phyloP scores from a whole-genome alignment of 2,797 vertebrate species.

The Melanotaenia pygmaea region DNA sequence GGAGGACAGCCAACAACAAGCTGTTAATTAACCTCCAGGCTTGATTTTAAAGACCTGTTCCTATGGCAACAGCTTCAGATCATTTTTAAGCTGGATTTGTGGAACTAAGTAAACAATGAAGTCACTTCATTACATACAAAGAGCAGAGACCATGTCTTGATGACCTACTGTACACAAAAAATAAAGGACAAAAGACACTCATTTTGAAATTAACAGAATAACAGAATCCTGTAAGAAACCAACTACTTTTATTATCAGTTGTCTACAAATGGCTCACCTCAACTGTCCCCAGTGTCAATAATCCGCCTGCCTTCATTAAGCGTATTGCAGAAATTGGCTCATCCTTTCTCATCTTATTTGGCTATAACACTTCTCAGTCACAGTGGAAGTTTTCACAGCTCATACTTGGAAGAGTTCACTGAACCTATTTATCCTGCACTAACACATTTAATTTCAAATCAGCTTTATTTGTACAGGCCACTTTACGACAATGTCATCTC shows the following conservation, averaged over 20 bases:
- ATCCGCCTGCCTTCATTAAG: neutral
- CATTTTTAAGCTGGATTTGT: conserved; percentile 9
- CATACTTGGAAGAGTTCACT: conserved; percentile 6
- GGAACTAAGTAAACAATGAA: conserved; percentile 4
- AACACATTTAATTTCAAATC: neutral
- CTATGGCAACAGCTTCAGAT: conserved; percentile 19
- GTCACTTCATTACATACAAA: neutral
- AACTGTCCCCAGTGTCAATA: conserved; percentile 18
- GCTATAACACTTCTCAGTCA: neutral
- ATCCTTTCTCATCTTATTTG: conserved; percentile 32
- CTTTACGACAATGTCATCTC: too few species aligned
- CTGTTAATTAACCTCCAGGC: neutral
- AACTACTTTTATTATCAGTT: neutral
- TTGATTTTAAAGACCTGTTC: conserved; percentile 14
- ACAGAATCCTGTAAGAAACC: neutral
- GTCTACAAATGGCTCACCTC: conserved; percentile 39
- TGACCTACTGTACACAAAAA: neutral
- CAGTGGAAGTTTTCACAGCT: conserved; percentile 6
- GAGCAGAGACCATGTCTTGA: neutral
- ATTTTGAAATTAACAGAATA: neutral
- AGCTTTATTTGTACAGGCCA: too few species aligned
- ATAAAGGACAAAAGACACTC: neutral
- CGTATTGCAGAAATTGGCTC: conserved; percentile 15
- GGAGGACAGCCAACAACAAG: neutral
- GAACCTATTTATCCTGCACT: conserved; percentile 19